Percentiles rank a stretch among this genome's conserved stretches.
phyloP scores from a whole-genome alignment of 2,797 vertebrate genomes.

The Cheirogaleus major region DNA sequence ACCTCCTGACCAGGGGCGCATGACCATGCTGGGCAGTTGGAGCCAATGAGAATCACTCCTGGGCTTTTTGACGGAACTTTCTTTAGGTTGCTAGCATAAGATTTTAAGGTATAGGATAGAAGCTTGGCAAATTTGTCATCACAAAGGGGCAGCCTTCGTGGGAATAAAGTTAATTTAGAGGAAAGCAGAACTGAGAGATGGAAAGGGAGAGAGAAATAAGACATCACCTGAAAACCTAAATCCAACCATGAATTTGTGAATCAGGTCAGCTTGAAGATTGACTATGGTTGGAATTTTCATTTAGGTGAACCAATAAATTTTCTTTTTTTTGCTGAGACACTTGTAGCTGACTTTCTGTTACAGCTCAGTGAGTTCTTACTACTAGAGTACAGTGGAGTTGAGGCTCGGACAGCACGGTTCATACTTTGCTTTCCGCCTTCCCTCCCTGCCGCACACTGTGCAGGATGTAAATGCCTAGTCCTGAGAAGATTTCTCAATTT shows the following conservation, averaged over 20 bases:
- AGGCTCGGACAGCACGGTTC: no score
- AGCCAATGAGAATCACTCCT: background rate
- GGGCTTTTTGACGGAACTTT: background rate
- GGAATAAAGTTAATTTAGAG: background rate
- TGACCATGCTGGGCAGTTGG: rapidly evolving
- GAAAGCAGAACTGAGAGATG: background rate
- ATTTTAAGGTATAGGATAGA: background rate
- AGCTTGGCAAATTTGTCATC: background rate
- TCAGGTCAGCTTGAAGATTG: background rate
- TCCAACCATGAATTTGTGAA: background rate
- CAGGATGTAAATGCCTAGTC: background rate
- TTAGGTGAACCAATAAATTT: background rate
- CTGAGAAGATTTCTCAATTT: background rate
- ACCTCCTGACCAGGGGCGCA: background rate
- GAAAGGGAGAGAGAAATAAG: background rate
- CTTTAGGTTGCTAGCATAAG: background rate
- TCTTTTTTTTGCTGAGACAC: background rate
- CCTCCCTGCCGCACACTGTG: background rate
- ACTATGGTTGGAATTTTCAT: background rate
- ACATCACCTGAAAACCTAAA: background rate
- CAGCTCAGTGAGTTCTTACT: background rate
- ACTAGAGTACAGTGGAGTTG: background rate
- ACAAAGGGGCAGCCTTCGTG: background rate
- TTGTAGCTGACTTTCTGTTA: background rate
- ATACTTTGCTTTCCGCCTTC: background rate